Evolutionary conservation across 2,888 invertebrate species (phyloP).

Genomic region (Hypercompe scribonia): DNA sequence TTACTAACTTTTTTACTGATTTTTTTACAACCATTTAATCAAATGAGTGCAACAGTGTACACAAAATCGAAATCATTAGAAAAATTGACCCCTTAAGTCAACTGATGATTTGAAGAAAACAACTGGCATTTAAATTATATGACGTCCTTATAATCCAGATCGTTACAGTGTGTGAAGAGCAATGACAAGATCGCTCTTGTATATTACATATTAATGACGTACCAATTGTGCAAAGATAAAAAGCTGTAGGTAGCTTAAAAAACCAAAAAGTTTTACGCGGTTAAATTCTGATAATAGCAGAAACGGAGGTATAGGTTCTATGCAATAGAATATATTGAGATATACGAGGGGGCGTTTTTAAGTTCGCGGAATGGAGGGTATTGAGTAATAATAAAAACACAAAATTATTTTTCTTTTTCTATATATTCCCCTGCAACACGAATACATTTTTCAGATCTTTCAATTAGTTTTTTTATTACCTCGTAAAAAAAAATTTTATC

Average conservation of each 20-base stretch:
- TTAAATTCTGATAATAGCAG: neutral
- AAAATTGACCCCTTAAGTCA: neutral
- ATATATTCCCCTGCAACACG: too few relatives aligned
- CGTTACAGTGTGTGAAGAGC: neutral
- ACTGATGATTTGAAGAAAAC: neutral
- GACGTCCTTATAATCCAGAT: neutral
- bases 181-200: neutral
- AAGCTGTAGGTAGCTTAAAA: neutral
- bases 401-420: too few relatives aligned
- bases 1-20: too few relatives aligned
- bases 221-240: neutral
- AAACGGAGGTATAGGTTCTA: neutral
- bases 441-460: too few relatives aligned
- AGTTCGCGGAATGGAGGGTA: too few relatives aligned
- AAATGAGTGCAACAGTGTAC: neutral
- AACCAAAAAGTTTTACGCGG: neutral
- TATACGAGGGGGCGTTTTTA: too few relatives aligned
- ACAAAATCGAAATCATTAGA: neutral
- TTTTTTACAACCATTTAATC: neutral
- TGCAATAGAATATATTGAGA: too few relatives aligned
- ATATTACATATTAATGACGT: neutral
- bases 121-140: neutral
- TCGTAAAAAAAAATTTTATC: too few relatives aligned
- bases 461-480: too few relatives aligned
- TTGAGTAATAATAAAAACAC: too few relatives aligned